Evolutionary conservation across 1,140 invertebrate species (phyloP).

Genomic region (Orchestia grillus): DNA sequence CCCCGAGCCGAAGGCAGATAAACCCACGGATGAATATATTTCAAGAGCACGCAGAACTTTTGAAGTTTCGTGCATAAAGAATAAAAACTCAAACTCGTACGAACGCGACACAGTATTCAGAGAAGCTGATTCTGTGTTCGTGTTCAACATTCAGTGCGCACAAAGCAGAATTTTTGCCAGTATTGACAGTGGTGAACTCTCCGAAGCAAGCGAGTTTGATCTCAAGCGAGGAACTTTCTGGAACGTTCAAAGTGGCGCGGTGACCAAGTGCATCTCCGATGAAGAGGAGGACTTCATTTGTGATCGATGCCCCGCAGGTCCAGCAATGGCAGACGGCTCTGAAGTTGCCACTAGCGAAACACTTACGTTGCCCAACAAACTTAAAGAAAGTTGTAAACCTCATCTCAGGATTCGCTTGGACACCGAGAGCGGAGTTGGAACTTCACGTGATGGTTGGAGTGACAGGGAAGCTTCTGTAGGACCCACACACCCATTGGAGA

Average conservation of each 20-base stretch:
- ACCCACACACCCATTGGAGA: background rate
- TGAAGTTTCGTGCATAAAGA: background rate
- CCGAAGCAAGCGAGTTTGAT: background rate
- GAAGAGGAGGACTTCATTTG: background rate
- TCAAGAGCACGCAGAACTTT: background rate
- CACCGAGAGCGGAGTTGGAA: background rate
- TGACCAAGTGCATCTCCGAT: no score
- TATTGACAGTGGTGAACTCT: background rate
- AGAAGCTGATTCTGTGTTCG: background rate
- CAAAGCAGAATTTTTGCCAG: background rate
- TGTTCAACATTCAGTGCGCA: background rate
- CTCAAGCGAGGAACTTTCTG: background rate
- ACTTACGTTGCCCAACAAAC: background rate
- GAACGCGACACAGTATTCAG: background rate
- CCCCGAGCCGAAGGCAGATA: background rate
- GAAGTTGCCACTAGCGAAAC: background rate
- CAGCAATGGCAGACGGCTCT: background rate
- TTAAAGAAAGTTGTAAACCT: background rate
- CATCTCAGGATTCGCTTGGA: background rate
- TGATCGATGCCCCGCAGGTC: background rate
- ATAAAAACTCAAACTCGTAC: background rate
- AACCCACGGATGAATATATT: background rate
- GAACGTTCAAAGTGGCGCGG: background rate
- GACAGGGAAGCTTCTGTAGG: background rate
- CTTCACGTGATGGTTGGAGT: background rate